Percentiles rank a stretch among this genome's conserved stretches.
phyloP scores from a whole-genome alignment of 2,113 vertebrate species.

The Empidonax traillii region DNA sequence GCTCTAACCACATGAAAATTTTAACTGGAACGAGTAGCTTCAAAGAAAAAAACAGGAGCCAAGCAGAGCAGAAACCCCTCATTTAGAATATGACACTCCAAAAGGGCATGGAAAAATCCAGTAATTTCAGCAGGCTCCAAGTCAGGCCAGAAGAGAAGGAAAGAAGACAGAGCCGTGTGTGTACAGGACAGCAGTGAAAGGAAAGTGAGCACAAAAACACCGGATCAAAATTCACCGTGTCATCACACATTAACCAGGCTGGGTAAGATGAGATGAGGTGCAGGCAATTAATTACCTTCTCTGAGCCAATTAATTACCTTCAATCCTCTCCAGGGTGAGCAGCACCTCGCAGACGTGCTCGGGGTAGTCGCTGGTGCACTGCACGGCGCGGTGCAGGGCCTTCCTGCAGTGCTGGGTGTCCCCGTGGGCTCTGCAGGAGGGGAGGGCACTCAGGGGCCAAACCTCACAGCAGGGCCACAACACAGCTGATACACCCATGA shows the following conservation, averaged over 20 bases:
- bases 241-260: neutral
- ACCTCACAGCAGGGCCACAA: neutral
- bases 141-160: neutral
- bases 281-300: neutral
- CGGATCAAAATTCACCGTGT: neutral
- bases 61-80: neutral
- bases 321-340: constrained; percentile 92
- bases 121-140: neutral
- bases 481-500: neutral
- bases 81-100: neutral
- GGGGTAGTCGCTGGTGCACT: constrained; percentile 94
- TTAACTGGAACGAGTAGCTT: neutral
- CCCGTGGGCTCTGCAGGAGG: constrained; percentile 81
- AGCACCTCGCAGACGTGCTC: constrained; percentile 96
- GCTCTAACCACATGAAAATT: neutral
- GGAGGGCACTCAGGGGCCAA: neutral
- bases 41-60: neutral
- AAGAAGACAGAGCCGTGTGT: neutral
- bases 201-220: neutral
- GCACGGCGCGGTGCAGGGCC: constrained; percentile 92
- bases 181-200: neutral
- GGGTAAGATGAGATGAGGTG: fast-evolving
- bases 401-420: constrained; percentile 91
- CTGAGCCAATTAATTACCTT: constrained; percentile 68
- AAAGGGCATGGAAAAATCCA: neutral